Conservation (phyloP, 2,797 vertebrate species). For the Poeciliopsis gracilis region DNA sequence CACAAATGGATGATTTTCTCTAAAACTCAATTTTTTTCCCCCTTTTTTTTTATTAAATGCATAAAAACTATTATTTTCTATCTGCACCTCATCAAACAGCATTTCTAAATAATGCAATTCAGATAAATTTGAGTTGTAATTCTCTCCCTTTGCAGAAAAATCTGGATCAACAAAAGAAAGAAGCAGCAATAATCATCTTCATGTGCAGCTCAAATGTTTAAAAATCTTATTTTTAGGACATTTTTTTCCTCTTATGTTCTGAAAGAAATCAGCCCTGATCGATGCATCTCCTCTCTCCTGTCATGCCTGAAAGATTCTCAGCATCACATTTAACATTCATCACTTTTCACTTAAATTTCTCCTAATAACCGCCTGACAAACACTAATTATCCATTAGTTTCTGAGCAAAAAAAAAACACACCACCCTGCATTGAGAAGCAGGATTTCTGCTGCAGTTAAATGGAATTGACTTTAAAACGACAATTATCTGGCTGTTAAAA, state of each 20-base stretch:
- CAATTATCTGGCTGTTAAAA: slow-evolving; percentile 82
- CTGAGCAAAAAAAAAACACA: slow-evolving; percentile 32
- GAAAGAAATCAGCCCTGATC: neutral
- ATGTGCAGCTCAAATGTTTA: neutral
- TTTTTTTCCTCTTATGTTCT: neutral
- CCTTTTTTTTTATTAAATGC: neutral
- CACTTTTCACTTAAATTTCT: slow-evolving; percentile 55
- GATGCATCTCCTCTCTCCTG: slow-evolving; percentile 26
- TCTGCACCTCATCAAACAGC: neutral
- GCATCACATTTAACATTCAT: slow-evolving; percentile 39
- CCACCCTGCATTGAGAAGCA: slow-evolving; percentile 54
- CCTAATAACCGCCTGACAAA: slow-evolving; percentile 44
- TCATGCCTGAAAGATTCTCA: slow-evolving; percentile 64
- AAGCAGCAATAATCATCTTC: neutral
- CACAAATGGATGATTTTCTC: neutral
- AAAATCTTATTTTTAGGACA: neutral
- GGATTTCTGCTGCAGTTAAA: slow-evolving; percentile 72
- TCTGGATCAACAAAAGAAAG: neutral
- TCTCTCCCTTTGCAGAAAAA: neutral
- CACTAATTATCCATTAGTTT: slow-evolving; percentile 56
- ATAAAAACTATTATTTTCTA: neutral
- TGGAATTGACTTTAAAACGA: slow-evolving; percentile 67
- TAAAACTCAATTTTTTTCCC: neutral
- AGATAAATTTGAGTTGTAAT: neutral
- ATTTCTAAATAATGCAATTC: neutral